Percentiles rank a stretch among this genome's conserved stretches.
Evolutionary conservation across 2,888 invertebrate genomes (phyloP).

Genomic region (Molanna angustata): DNA sequence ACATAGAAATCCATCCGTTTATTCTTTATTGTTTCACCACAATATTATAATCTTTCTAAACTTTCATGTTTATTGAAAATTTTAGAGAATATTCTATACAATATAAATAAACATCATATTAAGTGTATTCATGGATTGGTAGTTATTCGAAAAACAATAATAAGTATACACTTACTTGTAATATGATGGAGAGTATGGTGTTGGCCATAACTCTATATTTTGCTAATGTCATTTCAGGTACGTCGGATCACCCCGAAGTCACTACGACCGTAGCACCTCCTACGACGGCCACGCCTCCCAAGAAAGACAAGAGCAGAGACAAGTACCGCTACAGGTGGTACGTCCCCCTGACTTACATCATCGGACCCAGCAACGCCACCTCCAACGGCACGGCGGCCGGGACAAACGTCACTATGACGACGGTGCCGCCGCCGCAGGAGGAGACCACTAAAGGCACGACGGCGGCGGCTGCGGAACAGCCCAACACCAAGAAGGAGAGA

Average conservation of each 20-base stretch:
- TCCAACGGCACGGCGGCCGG: constrained; percentile 23
- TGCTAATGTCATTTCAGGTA: too few relatives aligned
- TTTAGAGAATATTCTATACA: too few relatives aligned
- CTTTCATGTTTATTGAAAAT: too few relatives aligned
- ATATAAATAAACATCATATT: too few relatives aligned
- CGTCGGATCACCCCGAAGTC: constrained; percentile 12
- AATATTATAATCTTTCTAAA: too few relatives aligned
- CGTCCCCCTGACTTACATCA: constrained; percentile 74
- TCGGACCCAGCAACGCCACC: constrained; percentile 56
- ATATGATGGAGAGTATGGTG: too few relatives aligned
- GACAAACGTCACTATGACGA: not conserved
- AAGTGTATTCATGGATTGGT: too few relatives aligned
- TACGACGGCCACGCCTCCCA: constrained; percentile 39
- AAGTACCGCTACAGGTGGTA: constrained; percentile 64
- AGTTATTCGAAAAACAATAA: too few relatives aligned
- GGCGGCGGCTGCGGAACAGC: constrained; percentile 38
- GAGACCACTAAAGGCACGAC: not conserved
- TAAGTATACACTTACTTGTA: too few relatives aligned
- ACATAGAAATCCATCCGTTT: too few relatives aligned
- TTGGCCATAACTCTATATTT: too few relatives aligned
- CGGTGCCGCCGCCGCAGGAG: not conserved
- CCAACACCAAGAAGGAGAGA: constrained; percentile 27
- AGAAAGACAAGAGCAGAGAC: constrained; percentile 11
- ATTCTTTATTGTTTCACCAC: too few relatives aligned
- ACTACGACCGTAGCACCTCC: constrained; percentile 41